Base-by-base conservation (phyloP, 2,888 invertebrate genomes). In the Lepidochitona cinerea region DNA sequence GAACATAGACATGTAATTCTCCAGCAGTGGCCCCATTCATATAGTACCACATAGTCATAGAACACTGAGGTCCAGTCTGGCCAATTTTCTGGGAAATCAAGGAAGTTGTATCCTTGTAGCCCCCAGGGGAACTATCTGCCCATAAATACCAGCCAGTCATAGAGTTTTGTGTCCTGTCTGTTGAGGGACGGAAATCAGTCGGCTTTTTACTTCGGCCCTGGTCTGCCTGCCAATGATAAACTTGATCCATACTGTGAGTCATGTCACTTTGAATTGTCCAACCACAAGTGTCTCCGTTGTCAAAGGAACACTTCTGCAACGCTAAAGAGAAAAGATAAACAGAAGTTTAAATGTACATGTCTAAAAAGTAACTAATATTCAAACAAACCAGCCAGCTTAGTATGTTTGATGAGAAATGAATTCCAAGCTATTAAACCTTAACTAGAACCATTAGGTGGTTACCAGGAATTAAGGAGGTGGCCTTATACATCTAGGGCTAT, bases 1-100 rank as follows among this genome's bases (percentile, higher is more conserved):
- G 37, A 68, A 37, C 29, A n/a, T 32, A 33, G 36, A 37, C 67
- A n/a, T 36, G 29, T 3, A 72, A 14, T n/a, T 66, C 66, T 18
- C 35, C 35, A 4, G 23, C 37, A 9, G n/a, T 37, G 14, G 4
- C 37, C 7, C 79, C 80, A 33, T 54, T 36, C 79, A 81, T 76
- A 71, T 74, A 70, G 66, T 78, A 78, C 64, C 67, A 80, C 52
- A 80, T 71, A 2, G 36, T 36, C 32, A 80, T 37, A 1, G 32
- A 49, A 75, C 87, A 87, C 73, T 85, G 85, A 12, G 87, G 85
- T 18, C 85, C 87, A 1, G 77, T 79, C 12, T 68, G 68, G 7
- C 71, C 59, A 23, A 80, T 80, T 14, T 33, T 23, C 12, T 72
- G 69, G 26, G 77, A 72, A 14, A 36, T 52, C 33, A 79, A n/a